These are phyloP conservation scores for Brachionus rotundiformis DNA, from an alignment of 1,140 invertebrate species.

Conservation along the genomic window DNA sequence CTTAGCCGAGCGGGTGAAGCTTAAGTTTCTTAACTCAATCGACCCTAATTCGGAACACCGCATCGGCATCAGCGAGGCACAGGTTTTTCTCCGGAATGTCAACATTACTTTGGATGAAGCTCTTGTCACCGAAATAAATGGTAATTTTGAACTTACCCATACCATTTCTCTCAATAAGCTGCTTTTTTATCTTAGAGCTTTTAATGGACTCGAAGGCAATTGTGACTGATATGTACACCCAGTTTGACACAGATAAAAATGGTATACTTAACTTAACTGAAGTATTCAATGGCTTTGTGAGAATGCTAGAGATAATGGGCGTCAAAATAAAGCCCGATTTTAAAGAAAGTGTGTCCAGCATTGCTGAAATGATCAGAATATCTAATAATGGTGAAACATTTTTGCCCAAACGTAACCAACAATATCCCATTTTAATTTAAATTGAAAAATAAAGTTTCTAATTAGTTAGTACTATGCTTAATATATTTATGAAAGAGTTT, in stretches of 20 bases:
- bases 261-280: background rate
- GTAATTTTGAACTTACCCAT: no score
- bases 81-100: background rate
- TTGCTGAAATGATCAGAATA: slow-evolving; percentile 43
- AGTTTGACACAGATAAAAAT: slow-evolving; percentile 17
- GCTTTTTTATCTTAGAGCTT: slow-evolving; percentile 44
- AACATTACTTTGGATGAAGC: slow-evolving; percentile 44
- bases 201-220: slow-evolving; percentile 35
- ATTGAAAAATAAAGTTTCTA: background rate
- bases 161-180: no score
- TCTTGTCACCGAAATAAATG: slow-evolving; percentile 46
- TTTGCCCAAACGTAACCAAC: slow-evolving; percentile 39
- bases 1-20: slow-evolving; percentile 10
- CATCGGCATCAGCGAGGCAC: slow-evolving; percentile 32
- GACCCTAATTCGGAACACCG: slow-evolving; percentile 31
- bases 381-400: slow-evolving; percentile 26
- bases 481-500: background rate
- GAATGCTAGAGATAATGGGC: slow-evolving; percentile 23
- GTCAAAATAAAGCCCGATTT: slow-evolving; percentile 36
- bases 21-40: slow-evolving; percentile 43
- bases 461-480: background rate
- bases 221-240: background rate
- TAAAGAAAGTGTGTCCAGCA: slow-evolving; percentile 39
- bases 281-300: slow-evolving; percentile 8
- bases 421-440: background rate